Evolutionary conservation across 2,113 vertebrate species (phyloP).

Genomic region (Equus przewalskii): DNA sequence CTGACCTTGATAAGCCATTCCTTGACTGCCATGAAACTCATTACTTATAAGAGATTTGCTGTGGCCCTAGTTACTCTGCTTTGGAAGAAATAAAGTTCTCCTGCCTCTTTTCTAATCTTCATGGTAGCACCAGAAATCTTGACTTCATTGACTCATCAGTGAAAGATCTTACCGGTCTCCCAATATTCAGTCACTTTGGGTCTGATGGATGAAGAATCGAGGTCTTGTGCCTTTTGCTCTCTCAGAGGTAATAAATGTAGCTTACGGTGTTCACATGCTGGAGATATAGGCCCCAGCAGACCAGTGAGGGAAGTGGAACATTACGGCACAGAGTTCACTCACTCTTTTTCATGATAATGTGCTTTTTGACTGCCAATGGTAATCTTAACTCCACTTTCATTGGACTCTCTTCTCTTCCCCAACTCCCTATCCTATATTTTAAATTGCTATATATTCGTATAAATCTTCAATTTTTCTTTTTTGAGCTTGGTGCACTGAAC

Average conservation of each 20-base stretch:
- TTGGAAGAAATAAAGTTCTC: conserved; percentile 58
- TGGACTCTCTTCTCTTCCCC: conserved; percentile 1
- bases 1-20: conserved; percentile 3
- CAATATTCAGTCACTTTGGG: not conserved
- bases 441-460: conserved; percentile 57
- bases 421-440: conserved; percentile 41
- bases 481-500: conserved; percentile 57
- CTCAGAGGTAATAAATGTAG: conserved; percentile 50
- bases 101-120: conserved; percentile 56
- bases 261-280: not conserved
- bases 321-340: not conserved
- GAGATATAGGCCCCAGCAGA: not conserved
- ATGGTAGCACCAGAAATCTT: conserved; percentile 56
- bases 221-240: not conserved
- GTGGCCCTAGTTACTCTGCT: not conserved
- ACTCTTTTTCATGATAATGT: conserved; percentile 63
- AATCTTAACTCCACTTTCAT: not conserved
- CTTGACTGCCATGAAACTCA: not conserved
- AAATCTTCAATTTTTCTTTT: conserved; percentile 66
- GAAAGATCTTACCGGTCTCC: not conserved
- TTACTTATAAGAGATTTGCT: conserved; percentile 38
- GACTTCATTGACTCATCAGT: conserved; percentile 1
- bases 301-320: not conserved
- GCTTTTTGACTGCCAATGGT: not conserved
- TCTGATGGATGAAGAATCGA: conserved; percentile 40